These are phyloP conservation scores for Mormyrops attenuatus DNA, from an alignment of 2,797 vertebrate species.

Conservation along the genomic window DNA sequence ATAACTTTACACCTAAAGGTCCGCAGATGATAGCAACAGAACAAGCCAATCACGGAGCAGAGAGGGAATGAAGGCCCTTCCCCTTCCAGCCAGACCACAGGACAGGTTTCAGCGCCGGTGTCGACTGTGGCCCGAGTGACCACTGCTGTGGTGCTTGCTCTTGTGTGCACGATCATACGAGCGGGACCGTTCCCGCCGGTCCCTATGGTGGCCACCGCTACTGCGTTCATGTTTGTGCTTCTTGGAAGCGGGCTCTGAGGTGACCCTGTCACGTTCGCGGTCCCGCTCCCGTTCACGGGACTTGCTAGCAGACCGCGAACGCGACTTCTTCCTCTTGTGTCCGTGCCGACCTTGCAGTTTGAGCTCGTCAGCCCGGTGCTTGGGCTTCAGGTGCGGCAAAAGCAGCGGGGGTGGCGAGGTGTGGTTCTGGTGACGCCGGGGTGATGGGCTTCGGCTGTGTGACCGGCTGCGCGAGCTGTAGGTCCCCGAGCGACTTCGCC, in stretches of 20 bases:
- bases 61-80: neutral
- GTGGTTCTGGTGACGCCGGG: conserved; percentile 79
- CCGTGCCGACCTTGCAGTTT: conserved; percentile 78
- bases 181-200: conserved; percentile 82
- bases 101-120: conserved; percentile 69
- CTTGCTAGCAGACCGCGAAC: conserved; percentile 80
- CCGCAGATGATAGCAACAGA: conserved; percentile 26
- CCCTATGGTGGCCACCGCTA: conserved; percentile 68
- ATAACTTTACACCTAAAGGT: conserved; percentile 54
- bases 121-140: conserved; percentile 84
- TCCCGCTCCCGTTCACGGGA: conserved; percentile 67
- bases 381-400: conserved; percentile 82
- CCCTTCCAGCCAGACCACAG: neutral
- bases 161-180: conserved; percentile 91
- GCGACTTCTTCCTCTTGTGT: conserved; percentile 90
- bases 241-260: conserved; percentile 77
- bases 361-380: conserved; percentile 81
- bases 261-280: conserved; percentile 58
- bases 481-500: conserved; percentile 89
- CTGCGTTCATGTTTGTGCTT: conserved; percentile 91
- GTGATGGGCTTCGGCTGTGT: conserved; percentile 88
- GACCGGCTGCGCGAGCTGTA: conserved; percentile 93
- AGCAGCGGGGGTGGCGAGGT: conserved; percentile 66
- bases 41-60: conserved; percentile 24
- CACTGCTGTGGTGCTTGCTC: conserved; percentile 81